Percentiles rank a stretch among this genome's conserved stretches.
These are phyloP conservation scores for Aphodius sticticus DNA, from an alignment of 2,888 invertebrate genomes.

Conservation along the genomic window DNA sequence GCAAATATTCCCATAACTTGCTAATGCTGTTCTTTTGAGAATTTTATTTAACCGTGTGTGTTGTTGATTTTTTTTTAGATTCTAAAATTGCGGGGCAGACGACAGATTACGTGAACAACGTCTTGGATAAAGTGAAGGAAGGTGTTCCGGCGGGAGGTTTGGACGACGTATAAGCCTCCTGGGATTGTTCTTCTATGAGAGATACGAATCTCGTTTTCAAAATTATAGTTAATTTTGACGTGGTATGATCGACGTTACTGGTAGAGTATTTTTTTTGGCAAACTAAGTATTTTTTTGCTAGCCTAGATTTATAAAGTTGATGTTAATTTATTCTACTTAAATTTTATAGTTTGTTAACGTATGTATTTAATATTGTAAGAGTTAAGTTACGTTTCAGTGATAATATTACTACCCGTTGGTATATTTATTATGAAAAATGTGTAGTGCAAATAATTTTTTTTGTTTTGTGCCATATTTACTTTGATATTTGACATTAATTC, in stretches of 20 bases:
- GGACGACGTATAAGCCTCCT: constrained; percentile 63
- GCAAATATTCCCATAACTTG: not conserved
- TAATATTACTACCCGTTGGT: not conserved
- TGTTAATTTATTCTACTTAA: constrained; percentile 4
- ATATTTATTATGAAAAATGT: not conserved
- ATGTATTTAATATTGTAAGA: not conserved
- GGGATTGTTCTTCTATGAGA: not conserved
- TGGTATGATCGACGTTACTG: not conserved
- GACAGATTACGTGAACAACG: constrained; percentile 92
- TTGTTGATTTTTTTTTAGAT: constrained; percentile 66
- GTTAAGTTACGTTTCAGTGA: not conserved
- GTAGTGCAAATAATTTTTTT: not conserved
- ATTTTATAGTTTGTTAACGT: not conserved
- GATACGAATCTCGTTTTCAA: not conserved
- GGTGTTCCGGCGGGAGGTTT: constrained; percentile 82
- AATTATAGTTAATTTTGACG: not conserved
- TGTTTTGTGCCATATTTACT: not conserved
- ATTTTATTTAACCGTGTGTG: not conserved
- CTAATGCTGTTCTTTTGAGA: not conserved
- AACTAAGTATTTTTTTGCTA: not conserved
- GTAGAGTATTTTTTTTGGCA: not conserved
- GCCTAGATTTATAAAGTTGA: not conserved
- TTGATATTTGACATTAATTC: not conserved
- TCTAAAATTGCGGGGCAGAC: constrained; percentile 89
- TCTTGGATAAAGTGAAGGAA: constrained; percentile 84